A percentile compares a stretch with the other conserved stretches of the same genome.
Conservation (phyloP, 2,888 invertebrate genomes). For the Ennomos quercinarius region DNA sequence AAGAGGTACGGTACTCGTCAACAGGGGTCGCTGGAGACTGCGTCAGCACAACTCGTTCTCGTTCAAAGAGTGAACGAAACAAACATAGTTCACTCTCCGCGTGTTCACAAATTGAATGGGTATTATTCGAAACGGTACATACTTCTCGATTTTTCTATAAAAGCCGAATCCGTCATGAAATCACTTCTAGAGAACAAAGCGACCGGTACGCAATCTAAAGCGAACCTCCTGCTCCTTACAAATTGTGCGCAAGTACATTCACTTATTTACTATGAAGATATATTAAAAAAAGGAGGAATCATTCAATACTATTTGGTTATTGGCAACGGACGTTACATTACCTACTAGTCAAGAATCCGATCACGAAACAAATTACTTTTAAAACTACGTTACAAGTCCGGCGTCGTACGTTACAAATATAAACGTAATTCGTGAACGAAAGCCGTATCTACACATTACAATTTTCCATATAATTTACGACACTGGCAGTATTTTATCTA, state of each 20-base stretch:
- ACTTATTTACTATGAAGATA: constrained; percentile 76
- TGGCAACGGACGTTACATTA: constrained; percentile 72
- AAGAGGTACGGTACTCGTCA: constrained; percentile 27
- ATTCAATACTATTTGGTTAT: constrained; percentile 79
- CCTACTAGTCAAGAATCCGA: constrained; percentile 57
- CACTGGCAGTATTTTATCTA: constrained; percentile 79
- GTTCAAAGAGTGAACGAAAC: background rate
- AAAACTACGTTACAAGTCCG: constrained; percentile 46
- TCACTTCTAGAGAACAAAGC: background rate
- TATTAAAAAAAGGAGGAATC: constrained; percentile 71
- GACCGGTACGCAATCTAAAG: constrained; percentile 4
- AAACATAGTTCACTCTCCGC: background rate
- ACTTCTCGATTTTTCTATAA: too few species aligned
- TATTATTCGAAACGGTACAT: too few species aligned
- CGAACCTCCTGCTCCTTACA: constrained; percentile 15
- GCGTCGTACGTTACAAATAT: constrained; percentile 31
- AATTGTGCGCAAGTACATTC: constrained; percentile 77
- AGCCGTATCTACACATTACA: constrained; percentile 41
- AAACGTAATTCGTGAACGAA: constrained; percentile 39
- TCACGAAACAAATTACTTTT: constrained; percentile 55
- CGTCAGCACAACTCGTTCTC: constrained; percentile 4
- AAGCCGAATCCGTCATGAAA: background rate
- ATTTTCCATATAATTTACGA: constrained; percentile 45
- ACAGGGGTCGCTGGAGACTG: constrained; percentile 27
- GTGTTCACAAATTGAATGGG: background rate